Evolutionary conservation across 2,113 vertebrate species (phyloP).

Genomic region (Pachypanchax playfairii): DNA sequence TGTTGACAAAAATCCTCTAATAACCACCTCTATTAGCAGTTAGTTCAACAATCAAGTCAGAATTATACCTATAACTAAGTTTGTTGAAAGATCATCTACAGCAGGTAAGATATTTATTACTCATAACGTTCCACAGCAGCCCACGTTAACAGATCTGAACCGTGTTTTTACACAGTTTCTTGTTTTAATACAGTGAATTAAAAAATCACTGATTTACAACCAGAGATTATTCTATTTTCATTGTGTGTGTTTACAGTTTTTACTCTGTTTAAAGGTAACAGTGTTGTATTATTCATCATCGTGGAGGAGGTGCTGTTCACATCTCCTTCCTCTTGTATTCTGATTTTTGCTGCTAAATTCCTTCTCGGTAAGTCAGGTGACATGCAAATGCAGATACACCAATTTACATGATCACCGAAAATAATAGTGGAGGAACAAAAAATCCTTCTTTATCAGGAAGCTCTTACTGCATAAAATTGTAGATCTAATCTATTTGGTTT

Average conservation of each 20-base stretch:
- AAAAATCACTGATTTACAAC: conserved; percentile 46
- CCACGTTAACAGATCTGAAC: too few species aligned
- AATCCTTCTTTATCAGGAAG: background rate
- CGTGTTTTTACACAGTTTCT: conserved; percentile 21
- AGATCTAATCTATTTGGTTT: conserved; percentile 1
- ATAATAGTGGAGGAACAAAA: background rate
- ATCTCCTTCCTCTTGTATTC: conserved; percentile 61
- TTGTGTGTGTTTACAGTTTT: conserved; percentile 9
- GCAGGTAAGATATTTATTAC: too few species aligned
- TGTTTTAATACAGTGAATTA: conserved; percentile 34
- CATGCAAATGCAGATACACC: conserved; percentile 58
- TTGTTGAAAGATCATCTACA: too few species aligned
- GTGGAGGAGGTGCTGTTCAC: conserved; percentile 58
- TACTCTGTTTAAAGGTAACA: conserved; percentile 54
- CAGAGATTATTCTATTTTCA: conserved; percentile 27
- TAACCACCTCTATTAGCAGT: too few species aligned
- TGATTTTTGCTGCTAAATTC: conserved; percentile 73
- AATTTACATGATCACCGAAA: conserved; percentile 61
- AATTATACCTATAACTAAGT: too few species aligned
- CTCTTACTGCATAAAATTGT: background rate
- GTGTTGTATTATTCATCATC: conserved; percentile 64
- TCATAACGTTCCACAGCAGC: too few species aligned
- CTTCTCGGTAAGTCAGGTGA: conserved; percentile 70
- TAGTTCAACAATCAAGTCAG: too few species aligned
- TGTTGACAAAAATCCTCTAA: too few species aligned